Evolutionary conservation across 2,888 invertebrate genomes (phyloP).

Genomic region (Leptothorax acervorum): DNA sequence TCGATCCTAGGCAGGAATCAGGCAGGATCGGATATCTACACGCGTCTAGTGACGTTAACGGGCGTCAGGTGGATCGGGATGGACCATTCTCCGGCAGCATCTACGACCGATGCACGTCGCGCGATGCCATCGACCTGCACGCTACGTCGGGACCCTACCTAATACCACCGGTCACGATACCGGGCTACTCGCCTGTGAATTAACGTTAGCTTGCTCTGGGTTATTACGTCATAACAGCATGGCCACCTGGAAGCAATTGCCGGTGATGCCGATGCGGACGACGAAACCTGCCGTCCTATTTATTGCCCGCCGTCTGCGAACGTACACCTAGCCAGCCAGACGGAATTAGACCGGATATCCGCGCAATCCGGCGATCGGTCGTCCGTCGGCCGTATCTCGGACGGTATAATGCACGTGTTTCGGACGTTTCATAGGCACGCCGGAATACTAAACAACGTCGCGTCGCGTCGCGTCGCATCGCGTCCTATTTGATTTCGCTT

Average conservation of each 20-base stretch:
- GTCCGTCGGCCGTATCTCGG: slow-evolving; percentile 36
- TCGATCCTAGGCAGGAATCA: slow-evolving; percentile 32
- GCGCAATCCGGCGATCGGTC: slow-evolving; percentile 35
- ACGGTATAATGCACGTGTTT: slow-evolving; percentile 48
- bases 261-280: slow-evolving; percentile 67
- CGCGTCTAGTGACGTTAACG: slow-evolving; percentile 78
- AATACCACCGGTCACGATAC: slow-evolving; percentile 48
- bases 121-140: slow-evolving; percentile 66
- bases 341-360: slow-evolving; percentile 56
- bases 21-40: slow-evolving; percentile 72
- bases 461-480: slow-evolving; percentile 44
- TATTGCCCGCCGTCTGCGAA: slow-evolving; percentile 71
- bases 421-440: slow-evolving; percentile 48
- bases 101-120: slow-evolving; percentile 61
- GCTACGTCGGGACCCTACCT: slow-evolving; percentile 55
- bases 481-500: slow-evolving; percentile 48
- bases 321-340: slow-evolving; percentile 40
- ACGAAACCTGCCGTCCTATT: slow-evolving; percentile 79
- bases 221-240: slow-evolving; percentile 82
- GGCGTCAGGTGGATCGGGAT: slow-evolving; percentile 79
- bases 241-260: slow-evolving; percentile 82
- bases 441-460: slow-evolving; percentile 51
- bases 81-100: slow-evolving; percentile 68
- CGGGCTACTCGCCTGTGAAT: slow-evolving; percentile 74
- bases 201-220: slow-evolving; percentile 80